Evolutionary conservation across 2,113 vertebrate species (phyloP).

Genomic region (Alosa alosa): DNA sequence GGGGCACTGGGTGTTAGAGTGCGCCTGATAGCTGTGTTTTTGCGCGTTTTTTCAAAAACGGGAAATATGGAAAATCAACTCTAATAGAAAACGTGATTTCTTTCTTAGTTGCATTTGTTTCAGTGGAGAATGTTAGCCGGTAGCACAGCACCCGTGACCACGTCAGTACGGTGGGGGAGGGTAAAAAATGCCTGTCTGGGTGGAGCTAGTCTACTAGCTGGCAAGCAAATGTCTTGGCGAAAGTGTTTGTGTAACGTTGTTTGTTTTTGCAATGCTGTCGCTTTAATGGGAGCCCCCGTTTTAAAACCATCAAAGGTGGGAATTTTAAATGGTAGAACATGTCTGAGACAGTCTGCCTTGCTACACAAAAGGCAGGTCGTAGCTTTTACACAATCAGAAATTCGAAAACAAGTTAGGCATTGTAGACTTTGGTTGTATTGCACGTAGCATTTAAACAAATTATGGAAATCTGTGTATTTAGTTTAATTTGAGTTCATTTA

Average conservation of each 20-base stretch:
- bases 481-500: neutral
- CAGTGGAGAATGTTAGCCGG: conserved; percentile 18
- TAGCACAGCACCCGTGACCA: conserved; percentile 34
- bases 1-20: neutral
- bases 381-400: neutral
- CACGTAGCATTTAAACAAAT: neutral
- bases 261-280: conserved; percentile 26
- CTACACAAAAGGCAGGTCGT: neutral
- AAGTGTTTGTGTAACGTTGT: conserved; percentile 20
- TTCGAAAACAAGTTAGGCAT: neutral
- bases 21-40: neutral
- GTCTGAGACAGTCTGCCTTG: neutral
- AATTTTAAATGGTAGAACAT: neutral
- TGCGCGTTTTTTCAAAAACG: conserved; percentile 5
- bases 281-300: conserved; percentile 1
- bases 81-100: neutral
- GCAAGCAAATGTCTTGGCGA: conserved; percentile 19
- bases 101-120: conserved; percentile 21
- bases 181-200: conserved; percentile 37
- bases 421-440: neutral
- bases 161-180: conserved; percentile 56
- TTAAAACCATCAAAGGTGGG: neutral
- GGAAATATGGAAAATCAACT: neutral
- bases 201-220: conserved; percentile 30
- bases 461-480: neutral